A percentile compares a stretch with the other conserved stretches of the same genome.
phyloP scores from a whole-genome alignment of 2,797 vertebrate genomes.

The Dicrostonyx torquatus region DNA sequence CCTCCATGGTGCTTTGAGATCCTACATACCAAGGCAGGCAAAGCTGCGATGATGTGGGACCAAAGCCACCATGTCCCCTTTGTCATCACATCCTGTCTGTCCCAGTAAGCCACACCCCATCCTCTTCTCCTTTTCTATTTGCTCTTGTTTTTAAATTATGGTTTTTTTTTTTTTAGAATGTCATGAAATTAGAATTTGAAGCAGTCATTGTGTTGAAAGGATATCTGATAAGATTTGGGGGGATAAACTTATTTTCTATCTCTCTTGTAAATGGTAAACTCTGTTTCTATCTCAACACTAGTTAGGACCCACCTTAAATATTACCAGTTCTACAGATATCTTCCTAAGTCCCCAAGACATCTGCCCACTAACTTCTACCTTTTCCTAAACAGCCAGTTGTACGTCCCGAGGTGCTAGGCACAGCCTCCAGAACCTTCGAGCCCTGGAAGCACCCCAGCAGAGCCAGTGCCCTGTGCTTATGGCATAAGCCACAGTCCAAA shows the following conservation, averaged over 20 bases:
- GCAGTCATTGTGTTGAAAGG: not conserved
- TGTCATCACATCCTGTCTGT: not conserved
- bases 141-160: not conserved
- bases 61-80: not conserved
- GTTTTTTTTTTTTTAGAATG: not conserved
- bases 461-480: not conserved
- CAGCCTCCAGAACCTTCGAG: not conserved
- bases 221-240: not conserved
- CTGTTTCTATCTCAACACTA: not conserved
- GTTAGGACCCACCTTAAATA: not conserved
- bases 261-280: not conserved
- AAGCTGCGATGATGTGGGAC: not conserved
- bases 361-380: conserved; percentile 14
- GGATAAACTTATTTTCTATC: not conserved
- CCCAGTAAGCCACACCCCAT: not conserved
- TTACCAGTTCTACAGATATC: conserved; percentile 9
- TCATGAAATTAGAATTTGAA: not conserved
- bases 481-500: not conserved
- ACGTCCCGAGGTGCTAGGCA: not conserved
- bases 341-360: not conserved
- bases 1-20: not conserved
- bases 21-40: not conserved
- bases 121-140: not conserved
- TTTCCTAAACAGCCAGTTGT: not conserved
- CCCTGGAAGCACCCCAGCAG: not conserved